phyloP scores from a whole-genome alignment of 92 coral and sea anemone species.

The Pocillopora meandrina region DNA sequence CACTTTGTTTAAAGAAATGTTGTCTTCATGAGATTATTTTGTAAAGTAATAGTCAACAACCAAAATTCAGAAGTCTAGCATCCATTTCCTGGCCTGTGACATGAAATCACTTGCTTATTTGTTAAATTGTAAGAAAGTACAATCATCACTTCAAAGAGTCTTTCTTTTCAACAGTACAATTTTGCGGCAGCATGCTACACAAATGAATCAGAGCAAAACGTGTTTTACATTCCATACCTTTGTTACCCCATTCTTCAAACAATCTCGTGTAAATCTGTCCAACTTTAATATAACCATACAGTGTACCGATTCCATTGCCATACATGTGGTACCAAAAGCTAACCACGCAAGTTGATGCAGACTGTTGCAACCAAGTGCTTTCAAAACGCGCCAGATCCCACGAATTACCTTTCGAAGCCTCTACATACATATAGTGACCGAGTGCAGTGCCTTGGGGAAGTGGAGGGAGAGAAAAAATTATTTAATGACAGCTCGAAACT shows the following conservation, averaged over 20 bases:
- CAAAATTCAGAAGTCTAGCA: too few relatives aligned
- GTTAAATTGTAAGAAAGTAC: too few relatives aligned
- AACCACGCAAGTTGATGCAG: slow-evolving; percentile 83
- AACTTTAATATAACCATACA: slow-evolving; percentile 85
- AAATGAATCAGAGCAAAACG: not conserved
- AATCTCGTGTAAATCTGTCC: slow-evolving; percentile 74
- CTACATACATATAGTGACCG: slow-evolving; percentile 95
- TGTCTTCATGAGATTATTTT: too few relatives aligned
- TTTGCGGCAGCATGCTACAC: not conserved
- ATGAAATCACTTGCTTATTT: too few relatives aligned
- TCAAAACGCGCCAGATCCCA: slow-evolving; percentile 86
- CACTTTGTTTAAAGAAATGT: too few relatives aligned
- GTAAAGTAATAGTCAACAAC: too few relatives aligned
- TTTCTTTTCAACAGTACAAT: too few relatives aligned
- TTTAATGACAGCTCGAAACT: not conserved
- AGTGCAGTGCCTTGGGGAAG: slow-evolving; percentile 71
- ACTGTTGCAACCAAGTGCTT: slow-evolving; percentile 78
- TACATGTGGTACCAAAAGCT: slow-evolving; percentile 98
- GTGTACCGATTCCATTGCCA: slow-evolving; percentile 81
- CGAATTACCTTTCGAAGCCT: slow-evolving; percentile 83
- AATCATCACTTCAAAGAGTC: too few relatives aligned
- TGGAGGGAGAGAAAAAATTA: not conserved
- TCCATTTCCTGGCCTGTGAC: too few relatives aligned
- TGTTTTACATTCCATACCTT: slow-evolving; percentile 59
- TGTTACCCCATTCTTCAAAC: slow-evolving; percentile 75